Evolutionary conservation across 2,888 invertebrate species (phyloP).

Genomic region (Chloromyia formosa): DNA sequence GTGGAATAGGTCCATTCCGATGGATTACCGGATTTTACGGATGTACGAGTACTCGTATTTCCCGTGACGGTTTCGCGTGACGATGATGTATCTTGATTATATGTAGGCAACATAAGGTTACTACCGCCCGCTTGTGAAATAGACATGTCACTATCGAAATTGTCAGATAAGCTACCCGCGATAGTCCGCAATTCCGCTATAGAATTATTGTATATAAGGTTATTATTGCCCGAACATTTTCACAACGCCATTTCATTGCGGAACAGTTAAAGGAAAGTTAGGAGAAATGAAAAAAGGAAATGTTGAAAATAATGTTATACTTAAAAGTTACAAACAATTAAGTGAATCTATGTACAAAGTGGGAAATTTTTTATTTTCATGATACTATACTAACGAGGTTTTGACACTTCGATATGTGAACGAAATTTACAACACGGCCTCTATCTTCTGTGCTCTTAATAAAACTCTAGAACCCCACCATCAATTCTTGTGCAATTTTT

Average conservation of each 20-base stretch:
- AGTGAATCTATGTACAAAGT: constrained; percentile 22
- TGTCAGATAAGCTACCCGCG: constrained; percentile 53
- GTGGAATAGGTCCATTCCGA: constrained; percentile 21
- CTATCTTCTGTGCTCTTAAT: too few species aligned
- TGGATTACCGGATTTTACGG: constrained; percentile 19
- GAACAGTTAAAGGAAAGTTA: constrained; percentile 49
- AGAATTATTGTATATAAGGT: constrained; percentile 43
- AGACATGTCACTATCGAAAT: constrained; percentile 54
- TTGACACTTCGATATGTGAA: too few species aligned
- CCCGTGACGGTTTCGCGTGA: constrained; percentile 13
- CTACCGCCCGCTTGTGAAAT: constrained; percentile 47
- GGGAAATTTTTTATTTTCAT: not conserved
- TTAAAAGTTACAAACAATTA: constrained; percentile 9
- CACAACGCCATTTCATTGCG: too few species aligned
- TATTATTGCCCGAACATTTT: constrained; percentile 19
- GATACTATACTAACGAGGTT: too few species aligned
- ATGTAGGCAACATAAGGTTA: constrained; percentile 20
- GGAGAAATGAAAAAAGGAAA: constrained; percentile 49
- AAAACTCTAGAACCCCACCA: too few species aligned
- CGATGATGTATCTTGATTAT: constrained; percentile 14
- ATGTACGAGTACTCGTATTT: not conserved
- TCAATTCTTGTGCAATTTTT: too few species aligned
- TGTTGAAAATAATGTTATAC: constrained; percentile 46
- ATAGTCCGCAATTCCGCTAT: constrained; percentile 59
- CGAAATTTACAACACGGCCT: too few species aligned